Evolutionary conservation across 1,140 invertebrate genomes (phyloP).

Genomic region (Paraescarpia echinospica): DNA sequence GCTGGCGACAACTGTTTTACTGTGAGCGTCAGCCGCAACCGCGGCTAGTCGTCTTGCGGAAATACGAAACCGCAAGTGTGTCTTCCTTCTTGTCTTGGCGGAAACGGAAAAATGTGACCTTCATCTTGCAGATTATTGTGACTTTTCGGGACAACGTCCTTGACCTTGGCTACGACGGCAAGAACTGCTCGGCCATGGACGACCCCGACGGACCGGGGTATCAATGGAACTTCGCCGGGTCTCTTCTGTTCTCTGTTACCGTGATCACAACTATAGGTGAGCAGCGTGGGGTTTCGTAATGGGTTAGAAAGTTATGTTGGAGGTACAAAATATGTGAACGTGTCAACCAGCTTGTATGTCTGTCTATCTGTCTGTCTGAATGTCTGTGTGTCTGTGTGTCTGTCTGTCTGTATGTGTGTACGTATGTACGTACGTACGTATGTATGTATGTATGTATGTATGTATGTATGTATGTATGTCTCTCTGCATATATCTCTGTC

Average conservation of each 20-base stretch:
- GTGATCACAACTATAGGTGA: background rate
- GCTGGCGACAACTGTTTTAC: background rate
- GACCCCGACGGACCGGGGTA: slow-evolving; percentile 40
- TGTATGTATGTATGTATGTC: background rate
- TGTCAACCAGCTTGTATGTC: background rate
- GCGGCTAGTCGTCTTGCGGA: background rate
- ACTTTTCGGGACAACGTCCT: slow-evolving; percentile 49
- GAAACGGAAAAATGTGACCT: background rate
- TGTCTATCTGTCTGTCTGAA: background rate
- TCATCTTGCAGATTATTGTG: slow-evolving; percentile 36
- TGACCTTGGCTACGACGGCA: slow-evolving; percentile 48
- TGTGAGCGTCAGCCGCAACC: background rate
- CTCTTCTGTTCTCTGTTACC: slow-evolving; percentile 66
- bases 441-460: background rate
- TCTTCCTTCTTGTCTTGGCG: background rate
- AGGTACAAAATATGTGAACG: background rate
- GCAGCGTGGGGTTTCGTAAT: background rate
- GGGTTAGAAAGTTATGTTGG: background rate
- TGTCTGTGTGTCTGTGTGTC: background rate
- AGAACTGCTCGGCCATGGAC: slow-evolving; percentile 42
- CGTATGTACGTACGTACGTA: background rate
- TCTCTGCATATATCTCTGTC: no score
- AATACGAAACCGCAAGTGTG: background rate
- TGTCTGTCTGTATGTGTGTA: background rate
- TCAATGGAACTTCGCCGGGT: slow-evolving; percentile 51